phyloP scores from a whole-genome alignment of 2,113 vertebrate genomes.

The Geococcyx californianus region DNA sequence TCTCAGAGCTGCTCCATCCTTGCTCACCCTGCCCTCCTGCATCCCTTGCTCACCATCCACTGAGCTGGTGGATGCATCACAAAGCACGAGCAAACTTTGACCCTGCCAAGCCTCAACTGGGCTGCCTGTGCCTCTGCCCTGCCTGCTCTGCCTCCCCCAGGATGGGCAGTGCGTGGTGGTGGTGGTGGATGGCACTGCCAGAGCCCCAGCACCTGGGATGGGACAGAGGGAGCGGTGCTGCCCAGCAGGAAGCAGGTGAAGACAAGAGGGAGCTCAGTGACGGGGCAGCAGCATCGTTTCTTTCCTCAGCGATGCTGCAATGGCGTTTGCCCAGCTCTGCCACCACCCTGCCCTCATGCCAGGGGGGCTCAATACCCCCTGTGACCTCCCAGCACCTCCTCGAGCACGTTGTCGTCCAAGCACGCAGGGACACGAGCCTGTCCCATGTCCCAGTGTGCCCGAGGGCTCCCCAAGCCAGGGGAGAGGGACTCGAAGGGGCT shows the following conservation, averaged over 20 bases:
- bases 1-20: no score
- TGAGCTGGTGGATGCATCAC: no score
- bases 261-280: fast-evolving
- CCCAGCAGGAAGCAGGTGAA: fast-evolving
- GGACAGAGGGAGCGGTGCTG: neutral
- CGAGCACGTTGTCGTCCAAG: fast-evolving
- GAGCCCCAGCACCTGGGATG: fast-evolving
- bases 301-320: neutral
- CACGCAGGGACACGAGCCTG: fast-evolving
- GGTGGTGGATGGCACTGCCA: neutral
- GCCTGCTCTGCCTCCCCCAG: fast-evolving
- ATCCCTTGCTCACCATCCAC: no score
- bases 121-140: no score
- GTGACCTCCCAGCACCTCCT: neutral
- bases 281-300: fast-evolving
- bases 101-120: neutral
- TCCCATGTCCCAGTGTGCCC: fast-evolving
- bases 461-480: neutral
- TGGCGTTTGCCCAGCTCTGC: fast-evolving
- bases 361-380: no score
- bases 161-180: fast-evolving
- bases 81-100: fast-evolving
- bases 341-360: fast-evolving
- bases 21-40: no score
- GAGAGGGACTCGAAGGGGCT: neutral